phyloP scores from a whole-genome alignment of 1,140 invertebrate species.

The Nymphalis io region DNA sequence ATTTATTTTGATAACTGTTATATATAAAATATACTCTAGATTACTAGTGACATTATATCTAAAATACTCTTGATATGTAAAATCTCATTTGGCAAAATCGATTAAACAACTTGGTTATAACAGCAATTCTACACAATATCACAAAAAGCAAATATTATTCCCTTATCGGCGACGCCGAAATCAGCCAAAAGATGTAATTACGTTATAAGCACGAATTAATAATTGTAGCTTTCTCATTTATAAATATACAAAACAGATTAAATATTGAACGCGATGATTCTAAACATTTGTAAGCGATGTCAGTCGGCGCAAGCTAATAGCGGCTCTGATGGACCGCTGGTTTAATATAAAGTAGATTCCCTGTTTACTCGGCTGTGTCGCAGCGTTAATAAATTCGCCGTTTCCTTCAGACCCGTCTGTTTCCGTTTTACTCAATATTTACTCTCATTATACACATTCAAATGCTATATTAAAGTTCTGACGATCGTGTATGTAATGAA shows the following conservation, averaged over 20 bases:
- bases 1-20: too few relatives aligned
- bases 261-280: constrained; percentile 8
- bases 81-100: too few relatives aligned
- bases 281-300: constrained; percentile 41
- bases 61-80: too few relatives aligned
- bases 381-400: constrained; percentile 66
- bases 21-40: too few relatives aligned
- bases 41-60: too few relatives aligned
- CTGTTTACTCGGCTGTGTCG: constrained; percentile 63
- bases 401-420: constrained; percentile 55
- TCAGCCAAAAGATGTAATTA: neutral
- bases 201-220: neutral
- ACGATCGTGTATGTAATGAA: constrained; percentile 39
- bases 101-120: too few relatives aligned
- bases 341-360: constrained; percentile 71
- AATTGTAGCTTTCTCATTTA: neutral
- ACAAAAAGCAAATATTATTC: too few relatives aligned
- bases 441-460: constrained; percentile 52
- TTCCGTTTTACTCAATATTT: constrained; percentile 59
- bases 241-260: neutral
- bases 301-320: constrained; percentile 51
- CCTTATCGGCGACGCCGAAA: too few relatives aligned
- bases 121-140: too few relatives aligned
- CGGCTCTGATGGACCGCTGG: constrained; percentile 57
- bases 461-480: constrained; percentile 48